Percentiles rank a stretch among this genome's conserved stretches.
Conservation (phyloP, 2,797 vertebrate genomes). For the Gorsachius magnificus region DNA sequence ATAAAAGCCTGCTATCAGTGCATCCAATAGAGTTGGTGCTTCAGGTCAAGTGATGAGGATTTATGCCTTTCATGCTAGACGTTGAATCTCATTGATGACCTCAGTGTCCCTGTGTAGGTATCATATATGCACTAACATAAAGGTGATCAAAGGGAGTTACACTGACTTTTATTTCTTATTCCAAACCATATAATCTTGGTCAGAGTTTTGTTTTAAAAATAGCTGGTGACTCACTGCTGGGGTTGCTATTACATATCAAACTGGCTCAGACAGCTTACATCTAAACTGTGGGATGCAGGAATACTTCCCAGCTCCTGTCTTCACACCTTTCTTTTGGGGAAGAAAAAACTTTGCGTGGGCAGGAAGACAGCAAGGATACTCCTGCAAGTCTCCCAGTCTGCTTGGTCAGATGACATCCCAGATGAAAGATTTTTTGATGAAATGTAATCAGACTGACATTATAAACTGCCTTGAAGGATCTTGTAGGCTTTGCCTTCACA, state of each 20-base stretch:
- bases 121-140: neutral
- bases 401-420: neutral
- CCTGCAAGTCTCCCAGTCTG: neutral
- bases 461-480: neutral
- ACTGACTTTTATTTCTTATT: neutral
- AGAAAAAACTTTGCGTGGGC: neutral
- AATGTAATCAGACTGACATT: neutral
- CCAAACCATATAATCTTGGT: neutral
- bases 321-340: neutral
- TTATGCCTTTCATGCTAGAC: neutral
- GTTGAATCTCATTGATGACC: neutral
- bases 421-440: neutral
- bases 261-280: neutral
- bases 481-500: neutral
- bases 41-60: neutral
- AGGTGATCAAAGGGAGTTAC: neutral
- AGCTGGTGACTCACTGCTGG: neutral
- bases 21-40: neutral
- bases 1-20: neutral
- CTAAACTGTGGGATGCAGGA: neutral
- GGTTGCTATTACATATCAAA: neutral
- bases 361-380: neutral
- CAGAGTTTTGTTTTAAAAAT: neutral
- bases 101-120: neutral
- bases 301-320: neutral